A percentile compares a stretch with the other conserved stretches of the same genome.
phyloP scores from a whole-genome alignment of 2,888 invertebrate genomes.

The Limnephilus auricula region DNA sequence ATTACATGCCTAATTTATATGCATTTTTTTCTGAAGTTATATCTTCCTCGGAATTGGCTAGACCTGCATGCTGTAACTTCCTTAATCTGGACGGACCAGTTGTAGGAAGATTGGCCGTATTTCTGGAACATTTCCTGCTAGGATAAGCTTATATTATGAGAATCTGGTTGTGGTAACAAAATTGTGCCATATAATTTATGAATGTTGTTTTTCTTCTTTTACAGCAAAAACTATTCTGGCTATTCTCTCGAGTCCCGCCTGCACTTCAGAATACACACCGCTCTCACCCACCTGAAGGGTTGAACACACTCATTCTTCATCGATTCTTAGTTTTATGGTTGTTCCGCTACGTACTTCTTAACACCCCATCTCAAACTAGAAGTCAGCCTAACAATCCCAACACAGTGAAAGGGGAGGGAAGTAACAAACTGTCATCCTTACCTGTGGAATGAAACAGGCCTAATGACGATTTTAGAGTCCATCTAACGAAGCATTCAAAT shows the following conservation, averaged over 20 bases:
- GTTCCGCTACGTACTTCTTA: neutral
- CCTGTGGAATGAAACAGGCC: neutral
- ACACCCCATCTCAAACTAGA: neutral
- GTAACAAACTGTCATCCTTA: neutral
- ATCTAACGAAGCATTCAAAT: neutral
- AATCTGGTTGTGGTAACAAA: too few relatives aligned
- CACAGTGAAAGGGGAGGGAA: neutral
- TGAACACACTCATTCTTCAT: neutral
- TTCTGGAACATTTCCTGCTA: neutral
- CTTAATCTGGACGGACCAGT: neutral
- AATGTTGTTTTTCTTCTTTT: conserved; percentile 68
- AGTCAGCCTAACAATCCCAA: neutral
- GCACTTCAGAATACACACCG: conserved; percentile 93
- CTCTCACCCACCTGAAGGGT: conserved; percentile 70
- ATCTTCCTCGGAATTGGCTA: neutral
- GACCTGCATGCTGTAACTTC: neutral
- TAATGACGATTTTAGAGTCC: neutral
- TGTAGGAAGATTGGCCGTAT: neutral
- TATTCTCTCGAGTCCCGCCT: conserved; percentile 92
- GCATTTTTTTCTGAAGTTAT: neutral
- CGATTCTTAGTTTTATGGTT: neutral
- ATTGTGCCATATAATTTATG: neutral
- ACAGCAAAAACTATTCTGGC: conserved; percentile 91
- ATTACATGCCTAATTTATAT: neutral
- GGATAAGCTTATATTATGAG: neutral